Conservation (phyloP, 2,113 vertebrate species). For the Gymnocephalus cernua region DNA sequence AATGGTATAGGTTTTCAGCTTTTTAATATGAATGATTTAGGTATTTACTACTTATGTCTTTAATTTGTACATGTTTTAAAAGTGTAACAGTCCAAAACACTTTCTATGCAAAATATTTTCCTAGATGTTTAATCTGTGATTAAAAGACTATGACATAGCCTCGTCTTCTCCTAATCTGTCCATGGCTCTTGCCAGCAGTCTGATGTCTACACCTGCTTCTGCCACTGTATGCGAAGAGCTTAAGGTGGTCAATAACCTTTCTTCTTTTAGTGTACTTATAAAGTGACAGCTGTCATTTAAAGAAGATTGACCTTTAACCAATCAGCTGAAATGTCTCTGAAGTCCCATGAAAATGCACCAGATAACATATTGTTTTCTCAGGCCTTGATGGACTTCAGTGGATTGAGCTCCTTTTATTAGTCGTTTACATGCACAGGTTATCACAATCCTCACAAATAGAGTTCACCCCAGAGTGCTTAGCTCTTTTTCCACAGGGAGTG, state of each 20-base stretch:
- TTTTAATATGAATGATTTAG: neutral
- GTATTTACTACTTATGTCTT: no score
- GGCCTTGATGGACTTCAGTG: neutral
- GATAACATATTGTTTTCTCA: neutral
- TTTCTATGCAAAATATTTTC: neutral
- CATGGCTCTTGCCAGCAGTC: neutral
- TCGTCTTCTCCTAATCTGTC: neutral
- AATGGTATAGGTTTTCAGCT: neutral
- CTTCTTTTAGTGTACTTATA: neutral
- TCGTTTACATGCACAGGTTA: neutral
- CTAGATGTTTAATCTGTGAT: neutral
- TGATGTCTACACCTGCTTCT: neutral
- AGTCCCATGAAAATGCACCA: neutral
- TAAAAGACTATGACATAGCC: neutral
- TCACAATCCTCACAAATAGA: slow-evolving; percentile 1
- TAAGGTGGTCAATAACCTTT: slow-evolving; percentile 22
- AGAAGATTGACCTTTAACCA: slow-evolving; percentile 6
- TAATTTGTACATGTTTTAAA: neutral
- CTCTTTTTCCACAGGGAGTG: neutral
- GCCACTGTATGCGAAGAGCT: slow-evolving; percentile 9
- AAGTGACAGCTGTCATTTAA: slow-evolving; percentile 14
- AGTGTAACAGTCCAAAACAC: neutral
- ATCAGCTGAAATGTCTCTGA: slow-evolving; percentile 9
- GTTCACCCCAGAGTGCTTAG: neutral
- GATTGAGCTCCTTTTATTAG: neutral